Evolutionary conservation across 2,888 invertebrate genomes (phyloP).

Genomic region (Drosophila antonietae): DNA sequence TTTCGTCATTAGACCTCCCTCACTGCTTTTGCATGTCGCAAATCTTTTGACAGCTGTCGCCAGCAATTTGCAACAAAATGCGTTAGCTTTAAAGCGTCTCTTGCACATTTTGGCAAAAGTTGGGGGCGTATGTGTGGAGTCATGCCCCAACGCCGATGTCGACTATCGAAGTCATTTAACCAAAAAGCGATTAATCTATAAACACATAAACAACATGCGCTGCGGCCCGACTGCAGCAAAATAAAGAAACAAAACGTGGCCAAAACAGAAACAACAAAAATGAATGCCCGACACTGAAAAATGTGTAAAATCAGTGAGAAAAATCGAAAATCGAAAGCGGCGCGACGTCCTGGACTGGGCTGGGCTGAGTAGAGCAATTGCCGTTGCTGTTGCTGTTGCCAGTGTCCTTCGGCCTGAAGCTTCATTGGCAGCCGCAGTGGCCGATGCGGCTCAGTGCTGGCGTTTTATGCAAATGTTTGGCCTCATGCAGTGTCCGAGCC

Average conservation of each 20-base stretch:
- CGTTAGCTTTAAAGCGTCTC: slow-evolving; percentile 44
- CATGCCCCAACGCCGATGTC: slow-evolving; percentile 34
- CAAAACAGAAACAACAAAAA: slow-evolving; percentile 15
- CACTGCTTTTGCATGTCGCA: not conserved
- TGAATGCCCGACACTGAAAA: slow-evolving; percentile 67
- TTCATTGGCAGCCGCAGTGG: slow-evolving; percentile 30
- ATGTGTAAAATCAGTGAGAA: slow-evolving; percentile 76
- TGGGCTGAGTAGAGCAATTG: not conserved
- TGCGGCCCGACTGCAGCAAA: slow-evolving; percentile 23
- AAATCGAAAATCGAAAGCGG: slow-evolving; percentile 71
- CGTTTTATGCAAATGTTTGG: slow-evolving; percentile 79
- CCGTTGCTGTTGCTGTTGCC: not conserved
- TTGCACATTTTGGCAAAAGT: slow-evolving; percentile 9
- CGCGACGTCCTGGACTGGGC: slow-evolving; percentile 9
- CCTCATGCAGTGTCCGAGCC: slow-evolving; percentile 72
- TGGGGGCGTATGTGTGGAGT: not conserved
- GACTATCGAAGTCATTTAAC: slow-evolving; percentile 83
- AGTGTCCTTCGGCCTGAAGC: slow-evolving; percentile 21
- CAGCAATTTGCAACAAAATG: slow-evolving; percentile 59
- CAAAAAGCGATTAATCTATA: slow-evolving; percentile 83
- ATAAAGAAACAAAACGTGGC: slow-evolving; percentile 10
- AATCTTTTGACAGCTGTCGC: slow-evolving; percentile 48
- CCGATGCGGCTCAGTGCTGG: slow-evolving; percentile 43
- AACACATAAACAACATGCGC: slow-evolving; percentile 83
- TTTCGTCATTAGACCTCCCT: not conserved